Conservation (phyloP, 2,797 vertebrate genomes). For the Apogon hyalosoma region DNA sequence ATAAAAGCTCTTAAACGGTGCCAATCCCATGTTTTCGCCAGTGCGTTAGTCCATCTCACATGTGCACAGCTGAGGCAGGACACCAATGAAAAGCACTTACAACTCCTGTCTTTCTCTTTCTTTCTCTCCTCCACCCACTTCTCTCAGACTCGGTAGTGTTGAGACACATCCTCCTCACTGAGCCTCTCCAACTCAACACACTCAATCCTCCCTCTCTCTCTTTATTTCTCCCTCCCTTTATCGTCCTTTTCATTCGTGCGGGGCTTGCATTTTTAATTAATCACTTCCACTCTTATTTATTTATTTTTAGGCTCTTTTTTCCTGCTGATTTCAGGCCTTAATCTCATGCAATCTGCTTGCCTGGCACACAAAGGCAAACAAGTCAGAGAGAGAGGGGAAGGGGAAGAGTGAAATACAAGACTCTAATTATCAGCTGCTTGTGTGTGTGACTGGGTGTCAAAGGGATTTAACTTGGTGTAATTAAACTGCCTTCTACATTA, state of each 20-base stretch:
- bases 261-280: conserved; percentile 77
- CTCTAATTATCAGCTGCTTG: conserved; percentile 78
- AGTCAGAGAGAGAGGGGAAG: conserved; percentile 34
- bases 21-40: conserved; percentile 38
- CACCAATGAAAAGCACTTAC: conserved; percentile 51
- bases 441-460: conserved; percentile 37
- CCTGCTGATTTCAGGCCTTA: conserved; percentile 68
- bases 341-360: conserved; percentile 81
- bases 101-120: conserved; percentile 57
- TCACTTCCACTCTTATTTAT: conserved; percentile 66
- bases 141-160: conserved; percentile 72
- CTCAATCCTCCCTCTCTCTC: conserved; percentile 34
- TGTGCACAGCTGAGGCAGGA: conserved; percentile 34
- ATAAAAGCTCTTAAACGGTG: conserved; percentile 15
- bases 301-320: conserved; percentile 46
- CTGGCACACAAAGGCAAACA: conserved; percentile 65
- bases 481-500: conserved; percentile 77
- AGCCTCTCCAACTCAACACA: conserved; percentile 55
- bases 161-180: conserved; percentile 76
- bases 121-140: conserved; percentile 78
- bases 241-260: conserved; percentile 56
- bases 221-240: conserved; percentile 32
- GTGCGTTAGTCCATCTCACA: conserved; percentile 48
- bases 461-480: conserved; percentile 74
- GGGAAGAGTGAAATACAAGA: conserved; percentile 66